Percentiles rank a stretch among this genome's conserved stretches.
Conservation (phyloP, 2,888 invertebrate genomes). For the Mycalesis mineus region DNA sequence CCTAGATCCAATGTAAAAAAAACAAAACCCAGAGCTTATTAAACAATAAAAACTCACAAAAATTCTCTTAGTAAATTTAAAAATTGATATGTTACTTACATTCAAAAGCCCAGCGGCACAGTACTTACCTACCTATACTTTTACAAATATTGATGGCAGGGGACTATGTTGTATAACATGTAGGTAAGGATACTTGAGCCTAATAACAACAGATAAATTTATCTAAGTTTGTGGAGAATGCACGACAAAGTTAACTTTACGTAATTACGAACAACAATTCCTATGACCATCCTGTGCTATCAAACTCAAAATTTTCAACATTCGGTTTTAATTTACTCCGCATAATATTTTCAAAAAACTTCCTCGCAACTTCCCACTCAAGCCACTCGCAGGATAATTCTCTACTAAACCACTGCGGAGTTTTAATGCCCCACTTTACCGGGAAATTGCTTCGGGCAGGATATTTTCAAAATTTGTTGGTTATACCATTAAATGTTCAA, state of each 20-base stretch:
- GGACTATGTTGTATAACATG: no score
- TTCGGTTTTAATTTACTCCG: constrained; percentile 31
- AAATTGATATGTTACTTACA: no score
- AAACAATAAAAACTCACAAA: no score
- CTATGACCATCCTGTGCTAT: not conserved
- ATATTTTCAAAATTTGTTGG: constrained; percentile 19
- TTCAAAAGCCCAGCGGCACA: no score
- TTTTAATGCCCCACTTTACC: constrained; percentile 52
- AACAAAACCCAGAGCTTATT: no score
- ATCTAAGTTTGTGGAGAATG: not conserved
- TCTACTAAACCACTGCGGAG: constrained; percentile 46
- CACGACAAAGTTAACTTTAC: not conserved
- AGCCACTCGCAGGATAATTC: constrained; percentile 48
- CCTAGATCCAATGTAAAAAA: no score
- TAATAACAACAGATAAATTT: no score
- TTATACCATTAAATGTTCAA: constrained; percentile 5
- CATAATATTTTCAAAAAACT: constrained; percentile 36
- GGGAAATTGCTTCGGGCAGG: constrained; percentile 35
- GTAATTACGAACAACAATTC: not conserved
- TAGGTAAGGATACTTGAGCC: no score
- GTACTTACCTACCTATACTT: no score
- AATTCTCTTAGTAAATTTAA: no score
- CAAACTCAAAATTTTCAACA: not conserved
- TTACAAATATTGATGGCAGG: no score
- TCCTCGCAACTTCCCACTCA: constrained; percentile 35